Conservation (phyloP, 2,888 invertebrate genomes). For the Andrena bicolor region DNA sequence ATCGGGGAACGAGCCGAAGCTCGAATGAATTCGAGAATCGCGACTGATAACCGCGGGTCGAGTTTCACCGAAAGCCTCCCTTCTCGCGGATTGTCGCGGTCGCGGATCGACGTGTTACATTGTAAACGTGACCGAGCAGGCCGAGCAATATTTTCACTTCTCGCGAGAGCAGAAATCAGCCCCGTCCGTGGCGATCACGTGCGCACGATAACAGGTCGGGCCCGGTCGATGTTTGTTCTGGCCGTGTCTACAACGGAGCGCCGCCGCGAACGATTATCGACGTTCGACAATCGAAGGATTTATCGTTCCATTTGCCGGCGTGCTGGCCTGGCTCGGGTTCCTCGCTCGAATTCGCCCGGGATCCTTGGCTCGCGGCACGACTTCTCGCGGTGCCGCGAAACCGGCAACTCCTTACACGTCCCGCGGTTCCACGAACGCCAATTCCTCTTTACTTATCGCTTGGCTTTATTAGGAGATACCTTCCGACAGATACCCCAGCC, state of each 20-base stretch:
- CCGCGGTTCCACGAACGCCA: constrained; percentile 49
- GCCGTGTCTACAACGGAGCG: constrained; percentile 69
- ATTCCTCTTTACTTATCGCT: constrained; percentile 56
- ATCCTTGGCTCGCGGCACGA: constrained; percentile 50
- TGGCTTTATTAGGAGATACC: constrained; percentile 56
- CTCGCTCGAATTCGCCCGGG: constrained; percentile 59
- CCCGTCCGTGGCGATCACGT: constrained; percentile 67
- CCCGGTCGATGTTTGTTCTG: constrained; percentile 75
- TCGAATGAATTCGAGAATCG: neutral
- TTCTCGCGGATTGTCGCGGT: constrained; percentile 41
- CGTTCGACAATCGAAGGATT: constrained; percentile 78
- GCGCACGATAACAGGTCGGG: constrained; percentile 70
- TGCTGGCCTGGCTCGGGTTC: constrained; percentile 26
- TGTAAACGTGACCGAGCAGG: constrained; percentile 65
- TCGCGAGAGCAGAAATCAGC: constrained; percentile 54
- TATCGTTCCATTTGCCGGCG: constrained; percentile 74
- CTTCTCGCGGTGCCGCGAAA: constrained; percentile 51
- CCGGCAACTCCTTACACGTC: constrained; percentile 64
- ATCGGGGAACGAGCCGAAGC: constrained; percentile 33
- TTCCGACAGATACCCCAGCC: constrained; percentile 43
- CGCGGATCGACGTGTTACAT: constrained; percentile 55
- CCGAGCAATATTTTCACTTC: constrained; percentile 60
- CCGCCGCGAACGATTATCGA: constrained; percentile 76
- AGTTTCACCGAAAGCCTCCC: constrained; percentile 39
- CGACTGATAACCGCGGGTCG: neutral